Evolutionary conservation across 2,797 vertebrate genomes (phyloP), one percentile per base, ranked within the genome.

Genomic region (Bryconaethiops microstoma): DNA sequence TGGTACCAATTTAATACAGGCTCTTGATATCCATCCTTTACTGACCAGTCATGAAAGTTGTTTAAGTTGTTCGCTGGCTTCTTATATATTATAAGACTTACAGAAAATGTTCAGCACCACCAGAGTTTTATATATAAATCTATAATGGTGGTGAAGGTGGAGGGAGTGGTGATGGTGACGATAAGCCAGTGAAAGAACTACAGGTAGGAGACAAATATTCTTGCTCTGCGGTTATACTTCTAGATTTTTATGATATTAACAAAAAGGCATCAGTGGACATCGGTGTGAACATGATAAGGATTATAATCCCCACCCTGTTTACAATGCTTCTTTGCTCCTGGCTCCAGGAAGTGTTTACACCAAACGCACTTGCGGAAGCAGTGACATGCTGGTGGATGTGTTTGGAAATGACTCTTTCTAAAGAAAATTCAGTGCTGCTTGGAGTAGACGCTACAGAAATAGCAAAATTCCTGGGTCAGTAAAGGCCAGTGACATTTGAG

Each of bases 381-480:
- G 23, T 35, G 39, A 13, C 25, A 55, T 77, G 74, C 68, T 57
- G 67, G 67, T 57, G 17, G 55, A 7, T 48, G 72, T 45, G 48
- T 65, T 63, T 65, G 9, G 29, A 52, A 81, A 76, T 59, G 17
- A 55, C 5, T 35, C 5, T 40, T 23, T 63, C 17, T 25, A 7
- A 25, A 45, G 21, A 23, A 65, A 55, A 19, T 42, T 67, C 7
- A 74, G 74, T 77, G 48, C 84, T 75, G 79, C 50, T 74, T 71
- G 71, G 82, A 77, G 74, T 78, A 80, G 65, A 82, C 77, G 79
- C 59, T 60, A 89, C 68, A 86, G 88, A 79, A 72, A 79, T 64
- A 77, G 88, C 90, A 64, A 74, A 73, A 67, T 83, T 81, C 89
- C 89, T 91, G 89, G 78, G 29, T 91, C 89, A 91, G 90, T 90